A percentile compares a stretch with the other conserved stretches of the same genome.
These are phyloP conservation scores for Microvelia longipes DNA, from an alignment of 1,140 invertebrate genomes.

Conservation along the genomic window DNA sequence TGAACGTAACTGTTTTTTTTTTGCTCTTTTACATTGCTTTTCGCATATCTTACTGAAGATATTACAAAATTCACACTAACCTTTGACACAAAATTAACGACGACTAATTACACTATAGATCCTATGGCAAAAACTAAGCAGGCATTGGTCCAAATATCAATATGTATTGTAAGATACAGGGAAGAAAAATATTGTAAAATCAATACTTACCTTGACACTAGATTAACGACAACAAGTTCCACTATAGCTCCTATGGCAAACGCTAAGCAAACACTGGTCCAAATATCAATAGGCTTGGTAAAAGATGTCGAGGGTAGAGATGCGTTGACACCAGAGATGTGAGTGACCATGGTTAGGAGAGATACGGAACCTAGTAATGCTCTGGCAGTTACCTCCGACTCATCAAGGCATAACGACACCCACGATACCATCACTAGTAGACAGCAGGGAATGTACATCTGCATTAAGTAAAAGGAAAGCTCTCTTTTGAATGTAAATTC, in stretches of 20 bases:
- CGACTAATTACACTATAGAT: no score
- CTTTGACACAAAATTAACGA: no score
- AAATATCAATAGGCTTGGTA: conserved; percentile 93
- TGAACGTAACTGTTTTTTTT: no score
- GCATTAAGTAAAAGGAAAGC: conserved; percentile 95
- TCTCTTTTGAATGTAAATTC: conserved; percentile 88
- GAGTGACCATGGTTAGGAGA: conserved; percentile 89
- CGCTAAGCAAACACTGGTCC: conserved; percentile 91
- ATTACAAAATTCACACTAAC: no score
- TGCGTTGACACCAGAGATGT: conserved; percentile 91
- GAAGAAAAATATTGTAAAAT: no score
- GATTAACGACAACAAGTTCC: conserved; percentile 92
- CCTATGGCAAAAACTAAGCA: no score
- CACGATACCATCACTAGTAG: conserved; percentile 94
- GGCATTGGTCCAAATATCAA: no score
- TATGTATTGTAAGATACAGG: no score
- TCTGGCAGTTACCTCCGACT: conserved; percentile 85
- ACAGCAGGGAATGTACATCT: conserved; percentile 93
- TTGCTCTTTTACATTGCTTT: no score
- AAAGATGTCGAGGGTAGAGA: conserved; percentile 91
- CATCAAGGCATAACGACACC: conserved; percentile 96
- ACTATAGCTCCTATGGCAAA: conserved; percentile 94
- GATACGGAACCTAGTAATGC: conserved; percentile 91
- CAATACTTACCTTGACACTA: conserved; percentile 83
- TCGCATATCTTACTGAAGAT: no score